phyloP scores from a whole-genome alignment of 2,888 invertebrate genomes.

The Drymonia ruficornis region DNA sequence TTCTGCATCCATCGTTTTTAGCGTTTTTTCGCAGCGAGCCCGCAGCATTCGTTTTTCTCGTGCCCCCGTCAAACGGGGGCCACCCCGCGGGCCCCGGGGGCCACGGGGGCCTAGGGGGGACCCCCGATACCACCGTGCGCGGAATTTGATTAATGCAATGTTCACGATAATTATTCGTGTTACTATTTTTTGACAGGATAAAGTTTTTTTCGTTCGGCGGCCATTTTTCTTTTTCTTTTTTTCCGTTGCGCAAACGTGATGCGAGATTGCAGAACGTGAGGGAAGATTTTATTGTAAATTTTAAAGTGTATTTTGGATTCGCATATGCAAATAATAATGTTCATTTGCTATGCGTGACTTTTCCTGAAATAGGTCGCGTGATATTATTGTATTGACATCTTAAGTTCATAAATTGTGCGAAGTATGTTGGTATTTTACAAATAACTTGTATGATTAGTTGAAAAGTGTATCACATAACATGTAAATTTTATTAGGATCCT shows the following conservation, averaged over 20 bases:
- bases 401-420: too few species aligned
- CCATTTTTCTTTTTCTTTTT: constrained; percentile 51
- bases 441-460: background rate
- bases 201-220: constrained; percentile 68
- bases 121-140: constrained; percentile 79
- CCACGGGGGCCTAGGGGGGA: constrained; percentile 42
- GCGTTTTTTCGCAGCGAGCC: constrained; percentile 79
- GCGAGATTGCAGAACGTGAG: constrained; percentile 5
- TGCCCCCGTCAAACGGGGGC: constrained; percentile 34
- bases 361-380: background rate
- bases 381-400: too few species aligned
- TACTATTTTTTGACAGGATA: constrained; percentile 82
- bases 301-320: background rate
- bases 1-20: constrained; percentile 56
- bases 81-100: constrained; percentile 36
- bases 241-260: constrained; percentile 28
- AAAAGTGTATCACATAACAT: background rate
- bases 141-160: constrained; percentile 85
- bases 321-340: background rate
- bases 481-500: background rate
- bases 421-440: background rate
- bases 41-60: constrained; percentile 78
- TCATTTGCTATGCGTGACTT: background rate
- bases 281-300: constrained; percentile 2
- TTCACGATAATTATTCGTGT: constrained; percentile 83